Evolutionary conservation across 1,140 invertebrate species (phyloP).

Genomic region (Dufourea novaeangliae): DNA sequence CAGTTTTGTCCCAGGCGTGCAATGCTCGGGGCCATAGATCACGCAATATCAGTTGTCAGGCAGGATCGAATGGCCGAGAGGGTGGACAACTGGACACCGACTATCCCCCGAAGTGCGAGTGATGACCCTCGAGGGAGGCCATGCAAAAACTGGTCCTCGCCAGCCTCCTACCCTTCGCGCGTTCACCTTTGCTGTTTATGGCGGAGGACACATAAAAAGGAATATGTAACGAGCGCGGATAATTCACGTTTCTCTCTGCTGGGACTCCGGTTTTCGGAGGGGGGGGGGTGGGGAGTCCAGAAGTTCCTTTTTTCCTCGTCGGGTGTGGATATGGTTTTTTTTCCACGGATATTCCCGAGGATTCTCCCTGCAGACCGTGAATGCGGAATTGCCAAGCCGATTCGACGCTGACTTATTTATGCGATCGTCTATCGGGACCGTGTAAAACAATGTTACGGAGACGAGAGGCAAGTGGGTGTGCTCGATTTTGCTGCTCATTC

Average conservation of each 20-base stretch:
- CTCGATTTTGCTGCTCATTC: background rate
- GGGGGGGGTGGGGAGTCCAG: constrained; percentile 25
- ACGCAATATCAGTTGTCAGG: constrained; percentile 82
- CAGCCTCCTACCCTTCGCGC: constrained; percentile 44
- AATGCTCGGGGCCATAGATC: constrained; percentile 80
- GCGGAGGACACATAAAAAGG: constrained; percentile 78
- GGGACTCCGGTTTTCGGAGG: background rate
- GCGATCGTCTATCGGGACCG: constrained; percentile 70
- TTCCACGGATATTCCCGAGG: constrained; percentile 25
- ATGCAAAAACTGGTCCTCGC: constrained; percentile 72
- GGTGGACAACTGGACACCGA: constrained; percentile 72
- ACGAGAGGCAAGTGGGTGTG: background rate
- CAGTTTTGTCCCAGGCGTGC: constrained; percentile 79
- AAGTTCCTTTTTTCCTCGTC: background rate
- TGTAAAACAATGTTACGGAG: constrained; percentile 73
- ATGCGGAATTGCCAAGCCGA: constrained; percentile 71
- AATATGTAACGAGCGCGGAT: constrained; percentile 80
- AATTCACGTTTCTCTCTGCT: constrained; percentile 73
- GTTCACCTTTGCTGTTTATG: constrained; percentile 74
- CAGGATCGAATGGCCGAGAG: constrained; percentile 70
- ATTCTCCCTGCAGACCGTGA: constrained; percentile 76
- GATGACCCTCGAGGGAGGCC: constrained; percentile 80
- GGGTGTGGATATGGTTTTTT: constrained; percentile 36
- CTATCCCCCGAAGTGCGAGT: constrained; percentile 78
- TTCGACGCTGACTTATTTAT: constrained; percentile 77